Conservation (phyloP, 1,140 invertebrate genomes). For the Diorhabda elongata region DNA sequence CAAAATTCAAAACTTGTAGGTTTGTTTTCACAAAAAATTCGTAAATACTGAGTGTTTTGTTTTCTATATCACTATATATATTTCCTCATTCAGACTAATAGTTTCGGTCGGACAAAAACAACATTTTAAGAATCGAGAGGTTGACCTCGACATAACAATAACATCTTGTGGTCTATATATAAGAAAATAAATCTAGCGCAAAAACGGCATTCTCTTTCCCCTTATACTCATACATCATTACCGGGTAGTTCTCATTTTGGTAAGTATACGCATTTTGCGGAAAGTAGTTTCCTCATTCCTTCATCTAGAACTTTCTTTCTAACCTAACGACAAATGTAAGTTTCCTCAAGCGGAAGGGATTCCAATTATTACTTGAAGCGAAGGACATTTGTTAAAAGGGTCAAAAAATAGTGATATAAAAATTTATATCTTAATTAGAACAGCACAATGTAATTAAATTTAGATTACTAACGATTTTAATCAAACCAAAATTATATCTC, state of each 20-base stretch:
- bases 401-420: too few species aligned
- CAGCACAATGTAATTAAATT: too few species aligned
- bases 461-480: too few species aligned
- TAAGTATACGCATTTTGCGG: neutral
- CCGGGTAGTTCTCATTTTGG: neutral
- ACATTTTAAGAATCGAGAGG: neutral
- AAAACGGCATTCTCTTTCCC: neutral
- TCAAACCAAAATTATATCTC: too few species aligned
- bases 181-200: conserved; percentile 2
- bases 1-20: too few species aligned
- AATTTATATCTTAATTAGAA: too few species aligned
- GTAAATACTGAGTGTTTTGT: too few species aligned
- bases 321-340: neutral
- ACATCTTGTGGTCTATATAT: neutral
- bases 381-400: too few species aligned
- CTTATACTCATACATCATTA: conserved; percentile 1
- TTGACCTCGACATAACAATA: neutral
- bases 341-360: neutral
- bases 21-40: too few species aligned
- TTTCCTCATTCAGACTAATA: too few species aligned
- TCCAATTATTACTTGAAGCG: neutral
- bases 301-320: conserved; percentile 2
- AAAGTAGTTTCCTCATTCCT: neutral
- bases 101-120: too few species aligned
- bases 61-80: too few species aligned